Percentiles rank a stretch among this genome's conserved stretches.
These are phyloP conservation scores for Busseola fusca DNA, from an alignment of 2,888 invertebrate species.

Conservation along the genomic window DNA sequence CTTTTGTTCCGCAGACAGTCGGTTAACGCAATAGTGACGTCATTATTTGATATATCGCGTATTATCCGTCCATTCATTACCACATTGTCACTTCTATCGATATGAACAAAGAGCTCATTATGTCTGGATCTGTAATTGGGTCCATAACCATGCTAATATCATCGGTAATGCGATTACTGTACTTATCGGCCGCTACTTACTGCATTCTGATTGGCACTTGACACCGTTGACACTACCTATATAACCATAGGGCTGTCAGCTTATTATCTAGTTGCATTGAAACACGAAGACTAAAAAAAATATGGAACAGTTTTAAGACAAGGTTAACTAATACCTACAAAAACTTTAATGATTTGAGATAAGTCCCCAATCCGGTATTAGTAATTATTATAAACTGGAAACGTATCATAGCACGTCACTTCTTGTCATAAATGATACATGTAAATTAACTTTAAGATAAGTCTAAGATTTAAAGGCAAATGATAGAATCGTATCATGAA, in stretches of 20 bases:
- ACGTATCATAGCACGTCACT: not conserved
- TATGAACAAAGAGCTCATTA: conserved; percentile 64
- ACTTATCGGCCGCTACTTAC: conserved; percentile 46
- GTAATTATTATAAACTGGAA: conserved; percentile 16
- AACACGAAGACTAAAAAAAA: not conserved
- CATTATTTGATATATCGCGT: conserved; percentile 52
- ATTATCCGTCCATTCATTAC: conserved; percentile 56
- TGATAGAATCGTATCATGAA: not conserved
- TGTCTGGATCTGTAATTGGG: conserved; percentile 60
- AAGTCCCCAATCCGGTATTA: conserved; percentile 7
- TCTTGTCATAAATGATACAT: not conserved
- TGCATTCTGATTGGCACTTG: conserved; percentile 18
- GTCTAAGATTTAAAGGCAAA: not conserved
- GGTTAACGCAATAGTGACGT: conserved; percentile 40
- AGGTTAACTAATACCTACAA: conserved; percentile 14
- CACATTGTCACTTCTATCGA: conserved; percentile 60
- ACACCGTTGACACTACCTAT: conserved; percentile 8
- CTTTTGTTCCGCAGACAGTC: conserved; percentile 48
- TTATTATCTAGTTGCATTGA: conserved; percentile 13
- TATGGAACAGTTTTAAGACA: conserved; percentile 7
- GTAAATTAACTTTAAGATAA: not conserved
- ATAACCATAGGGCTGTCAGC: conserved; percentile 38
- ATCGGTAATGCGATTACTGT: conserved; percentile 61
- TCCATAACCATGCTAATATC: conserved; percentile 58
- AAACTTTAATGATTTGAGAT: conserved; percentile 28